Evolutionary conservation across 2,888 invertebrate genomes (phyloP), one percentile per base, ranked within the genome.

Genomic region (Cheilosia variabilis): DNA sequence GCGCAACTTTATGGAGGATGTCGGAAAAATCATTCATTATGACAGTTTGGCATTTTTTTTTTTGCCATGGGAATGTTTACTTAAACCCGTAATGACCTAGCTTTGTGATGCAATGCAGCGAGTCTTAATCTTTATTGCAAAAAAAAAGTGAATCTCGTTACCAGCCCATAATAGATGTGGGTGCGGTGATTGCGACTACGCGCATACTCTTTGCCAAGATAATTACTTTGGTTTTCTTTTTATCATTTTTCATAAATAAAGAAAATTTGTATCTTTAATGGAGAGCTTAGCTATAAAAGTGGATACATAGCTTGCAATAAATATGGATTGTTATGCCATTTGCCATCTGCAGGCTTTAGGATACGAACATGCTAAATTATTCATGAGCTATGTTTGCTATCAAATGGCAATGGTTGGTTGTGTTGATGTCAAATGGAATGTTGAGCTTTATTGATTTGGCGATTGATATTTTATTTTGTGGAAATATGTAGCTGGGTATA

Each of bases 41-140:
- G 72, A 45, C 72, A 63, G 53, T 73, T 63, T 31, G 31, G 22
- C n/a, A 37, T 58, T 66, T 55, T 57, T 62, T 45, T 43, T 15
- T 57, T 34, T 34, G 65, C 76, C 69, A 57, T 69, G 75, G 63
- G 43, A 75, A 75, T 63, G 76, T 81, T 69, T 63, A 55, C 57
- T 52, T 52, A 75, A 81, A n/a, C 57, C 57, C 22, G 57, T 58
- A 75, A 81, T 65, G 68, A 63, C 63, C 75, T 19, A 57, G 62
- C 47, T 69, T 81, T 63, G 55, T 63, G 62, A 69, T 62, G 69
- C 69, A 68, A 75, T 63, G 60, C 15, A 41, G 19, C 43, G 31
- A 31, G 27, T 52, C 45, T 63, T 27, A 62, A 43, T 71, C 60
- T 60, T 34, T 41, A 65, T 47, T 47, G 45, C 45, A 47, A 17